Evolutionary conservation across 2,113 vertebrate species (phyloP).

Genomic region (Propithecus coquereli): DNA sequence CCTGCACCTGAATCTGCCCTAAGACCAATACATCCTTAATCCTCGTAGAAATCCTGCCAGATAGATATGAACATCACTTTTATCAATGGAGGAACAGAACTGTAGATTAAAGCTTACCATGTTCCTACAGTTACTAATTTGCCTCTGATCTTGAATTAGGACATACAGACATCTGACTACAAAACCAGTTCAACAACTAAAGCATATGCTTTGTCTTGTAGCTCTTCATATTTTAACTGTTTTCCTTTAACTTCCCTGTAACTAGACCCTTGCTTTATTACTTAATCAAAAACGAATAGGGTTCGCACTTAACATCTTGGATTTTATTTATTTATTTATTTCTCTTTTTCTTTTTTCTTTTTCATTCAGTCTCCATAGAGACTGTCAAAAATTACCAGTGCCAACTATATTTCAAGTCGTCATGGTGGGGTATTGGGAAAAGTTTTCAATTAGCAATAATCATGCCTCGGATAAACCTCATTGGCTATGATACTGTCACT

Average conservation of each 20-base stretch:
- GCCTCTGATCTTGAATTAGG: neutral
- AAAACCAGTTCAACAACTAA: neutral
- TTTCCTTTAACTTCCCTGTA: neutral
- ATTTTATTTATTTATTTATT: neutral
- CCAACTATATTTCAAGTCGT: too few species aligned
- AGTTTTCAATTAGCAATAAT: too few species aligned
- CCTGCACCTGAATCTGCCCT: fast-evolving
- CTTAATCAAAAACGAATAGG: neutral
- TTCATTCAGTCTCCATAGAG: too few species aligned
- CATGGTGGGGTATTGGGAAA: too few species aligned
- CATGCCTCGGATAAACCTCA: too few species aligned
- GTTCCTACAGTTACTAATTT: neutral
- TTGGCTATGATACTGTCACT: too few species aligned
- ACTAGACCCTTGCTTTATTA: neutral
- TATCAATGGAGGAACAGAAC: neutral
- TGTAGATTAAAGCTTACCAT: neutral
- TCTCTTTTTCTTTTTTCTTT: too few species aligned
- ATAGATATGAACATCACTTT: neutral
- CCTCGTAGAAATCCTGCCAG: neutral
- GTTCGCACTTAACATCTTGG: neutral
- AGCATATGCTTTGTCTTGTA: neutral
- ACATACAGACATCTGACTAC: neutral
- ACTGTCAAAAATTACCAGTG: too few species aligned
- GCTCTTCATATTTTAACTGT: neutral
- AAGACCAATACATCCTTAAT: neutral